A percentile compares a stretch with the other conserved stretches of the same genome.
Evolutionary conservation across 2,888 invertebrate species (phyloP).

Genomic region (Phania funesta): DNA sequence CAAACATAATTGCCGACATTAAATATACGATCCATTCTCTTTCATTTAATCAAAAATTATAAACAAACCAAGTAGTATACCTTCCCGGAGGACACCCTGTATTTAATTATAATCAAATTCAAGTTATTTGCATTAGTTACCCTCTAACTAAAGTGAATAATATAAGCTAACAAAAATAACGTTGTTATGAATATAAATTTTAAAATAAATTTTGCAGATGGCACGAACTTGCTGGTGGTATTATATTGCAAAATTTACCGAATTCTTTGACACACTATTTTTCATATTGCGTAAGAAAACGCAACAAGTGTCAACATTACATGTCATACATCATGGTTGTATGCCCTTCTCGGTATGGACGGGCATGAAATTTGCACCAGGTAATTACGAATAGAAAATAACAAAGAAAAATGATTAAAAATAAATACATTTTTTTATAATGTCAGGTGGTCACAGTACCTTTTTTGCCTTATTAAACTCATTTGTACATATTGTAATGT

Average conservation of each 20-base stretch:
- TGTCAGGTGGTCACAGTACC: constrained; percentile 96
- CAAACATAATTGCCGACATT: too few species aligned
- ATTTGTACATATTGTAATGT: constrained; percentile 98
- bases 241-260: constrained; percentile 97
- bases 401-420: not conserved
- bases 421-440: not conserved
- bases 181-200: not conserved
- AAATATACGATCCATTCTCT: too few species aligned
- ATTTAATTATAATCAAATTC: too few species aligned
- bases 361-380: constrained; percentile 96
- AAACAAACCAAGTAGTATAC: too few species aligned
- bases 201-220: constrained; percentile 84
- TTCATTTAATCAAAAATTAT: too few species aligned
- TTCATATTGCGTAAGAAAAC: constrained; percentile 97
- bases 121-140: too few species aligned
- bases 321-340: constrained; percentile 97
- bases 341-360: constrained; percentile 98
- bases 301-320: constrained; percentile 95
- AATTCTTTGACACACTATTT: constrained; percentile 98
- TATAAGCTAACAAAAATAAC: too few species aligned
- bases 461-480: constrained; percentile 97
- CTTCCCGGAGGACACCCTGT: too few species aligned
- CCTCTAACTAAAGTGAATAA: too few species aligned
- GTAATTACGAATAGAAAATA: constrained; percentile 80
- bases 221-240: constrained; percentile 97